phyloP scores from a whole-genome alignment of 2,888 invertebrate species.

The Ommatoiulus sabulosus region DNA sequence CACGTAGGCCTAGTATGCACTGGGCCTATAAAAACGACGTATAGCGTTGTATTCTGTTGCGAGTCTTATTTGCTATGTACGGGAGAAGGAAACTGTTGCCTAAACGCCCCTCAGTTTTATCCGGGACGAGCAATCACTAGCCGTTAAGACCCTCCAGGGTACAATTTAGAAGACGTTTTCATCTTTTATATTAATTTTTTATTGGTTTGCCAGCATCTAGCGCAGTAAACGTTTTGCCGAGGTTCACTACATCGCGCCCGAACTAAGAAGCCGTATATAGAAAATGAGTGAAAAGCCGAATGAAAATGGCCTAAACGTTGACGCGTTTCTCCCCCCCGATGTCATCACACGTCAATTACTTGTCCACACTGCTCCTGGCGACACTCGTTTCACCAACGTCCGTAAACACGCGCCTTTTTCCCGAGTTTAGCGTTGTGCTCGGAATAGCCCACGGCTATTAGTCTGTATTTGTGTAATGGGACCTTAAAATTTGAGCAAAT shows the following conservation, averaged over 20 bases:
- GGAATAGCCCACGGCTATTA: conserved; percentile 39
- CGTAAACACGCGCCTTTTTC: conserved; percentile 29
- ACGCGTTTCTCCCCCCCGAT: conserved; percentile 22
- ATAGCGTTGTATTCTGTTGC: not conserved
- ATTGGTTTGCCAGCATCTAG: conserved; percentile 53
- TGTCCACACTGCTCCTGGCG: conserved; percentile 54
- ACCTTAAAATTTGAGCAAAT: conserved; percentile 49
- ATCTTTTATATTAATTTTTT: conserved; percentile 56
- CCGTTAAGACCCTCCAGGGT: conserved; percentile 54
- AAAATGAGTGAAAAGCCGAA: conserved; percentile 44
- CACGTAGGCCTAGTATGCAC: not conserved
- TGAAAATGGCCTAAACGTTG: conserved; percentile 49
- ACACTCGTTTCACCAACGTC: conserved; percentile 51
- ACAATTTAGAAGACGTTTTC: conserved; percentile 56
- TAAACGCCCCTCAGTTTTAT: conserved; percentile 24
- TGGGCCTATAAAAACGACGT: not conserved
- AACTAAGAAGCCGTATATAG: not conserved
- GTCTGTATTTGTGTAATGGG: conserved; percentile 52
- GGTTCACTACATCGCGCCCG: not conserved
- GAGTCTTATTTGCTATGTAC: not conserved
- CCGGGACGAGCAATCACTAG: conserved; percentile 53
- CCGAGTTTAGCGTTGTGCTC: not conserved
- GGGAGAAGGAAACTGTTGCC: conserved; percentile 7
- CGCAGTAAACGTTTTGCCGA: conserved; percentile 53
- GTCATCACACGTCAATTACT: conserved; percentile 54